A percentile compares a stretch with the other conserved stretches of the same genome.
phyloP scores from a whole-genome alignment of 1,140 invertebrate species.

The Belonocnema kinseyi region DNA sequence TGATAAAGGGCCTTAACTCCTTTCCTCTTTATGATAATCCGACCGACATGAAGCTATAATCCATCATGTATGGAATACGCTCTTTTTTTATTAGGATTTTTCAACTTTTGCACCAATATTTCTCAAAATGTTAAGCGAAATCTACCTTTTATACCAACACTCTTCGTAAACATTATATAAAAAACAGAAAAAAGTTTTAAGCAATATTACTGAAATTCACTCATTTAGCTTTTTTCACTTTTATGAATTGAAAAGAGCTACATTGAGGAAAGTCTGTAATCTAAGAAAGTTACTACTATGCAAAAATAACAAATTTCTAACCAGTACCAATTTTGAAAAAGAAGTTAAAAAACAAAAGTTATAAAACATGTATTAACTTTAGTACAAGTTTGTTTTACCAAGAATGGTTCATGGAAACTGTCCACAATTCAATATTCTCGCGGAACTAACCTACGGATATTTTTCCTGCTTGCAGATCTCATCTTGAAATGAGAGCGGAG shows the following conservation, averaged over 20 bases:
- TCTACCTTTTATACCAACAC: background rate
- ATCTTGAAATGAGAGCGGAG: slow-evolving; percentile 51
- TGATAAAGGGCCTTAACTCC: background rate
- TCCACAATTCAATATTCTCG: slow-evolving; percentile 38
- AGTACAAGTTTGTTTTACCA: slow-evolving; percentile 35
- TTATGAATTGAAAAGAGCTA: background rate
- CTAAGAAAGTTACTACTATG: background rate
- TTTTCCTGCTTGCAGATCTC: slow-evolving; percentile 61
- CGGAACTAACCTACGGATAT: slow-evolving; percentile 50
- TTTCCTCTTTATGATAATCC: background rate
- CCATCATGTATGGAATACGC: background rate
- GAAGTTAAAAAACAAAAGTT: background rate
- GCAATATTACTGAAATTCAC: background rate
- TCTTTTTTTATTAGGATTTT: background rate
- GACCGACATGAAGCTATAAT: background rate
- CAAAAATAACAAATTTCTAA: slow-evolving; percentile 9
- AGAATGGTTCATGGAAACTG: slow-evolving; percentile 57
- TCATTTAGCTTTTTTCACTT: background rate
- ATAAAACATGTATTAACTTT: slow-evolving; percentile 10
- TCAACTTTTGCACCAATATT: background rate
- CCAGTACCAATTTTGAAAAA: slow-evolving; percentile 26
- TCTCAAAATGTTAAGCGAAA: background rate
- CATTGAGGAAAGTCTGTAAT: background rate
- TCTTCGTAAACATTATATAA: background rate
- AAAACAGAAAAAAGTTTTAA: background rate